Base-by-base conservation (phyloP, 2,797 vertebrate genomes). In the Manis pentadactyla region DNA sequence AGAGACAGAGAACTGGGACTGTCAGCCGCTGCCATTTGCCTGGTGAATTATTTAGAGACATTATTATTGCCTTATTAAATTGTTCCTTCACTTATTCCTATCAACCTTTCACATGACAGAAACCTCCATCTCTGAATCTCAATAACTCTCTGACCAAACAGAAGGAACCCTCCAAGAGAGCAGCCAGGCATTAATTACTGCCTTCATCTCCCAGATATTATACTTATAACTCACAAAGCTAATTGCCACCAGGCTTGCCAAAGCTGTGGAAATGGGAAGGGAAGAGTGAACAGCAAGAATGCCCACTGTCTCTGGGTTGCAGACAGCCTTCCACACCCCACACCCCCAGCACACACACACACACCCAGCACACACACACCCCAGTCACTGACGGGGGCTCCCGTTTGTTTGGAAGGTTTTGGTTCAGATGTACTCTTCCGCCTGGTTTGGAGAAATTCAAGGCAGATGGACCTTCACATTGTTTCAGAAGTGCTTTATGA, bases 1-100 rank as follows among this genome's bases (percentile, higher is more conserved):
- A 3, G 79, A 42, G 29, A 0, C 68, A n/a, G 46, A n/a, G 95
- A 37, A 2, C 91, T 12, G 21, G 75, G 92, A 95, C 93, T 97
- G 93, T 96, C 95, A 96, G 93, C 74, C 42, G 95, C 89, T 97
- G 97, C 97, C 98, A 63, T 75, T 84, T 86, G 92, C 89, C 93
- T 95, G 64, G 90, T 98, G 96, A 98, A 97, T 98, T 98, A 98
- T 98, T 98, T 97, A 98, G 97, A 91, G 95, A 96, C 95, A 66
- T 96, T 95, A 97, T 98, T 98, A 98, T 97, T 98, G 98, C 97
- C 96, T 98, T 98, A 97, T 98, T 98, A 98, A 98, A 97, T 95
- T 95, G 81, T 66, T 39, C 94, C 95, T 97, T 96, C 42, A 31
- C 94, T 95, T 93, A 66, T 93, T 97, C 97, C 98, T 98, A 82